A percentile compares a stretch with the other conserved stretches of the same genome.
Evolutionary conservation across 2,888 invertebrate genomes (phyloP).

Genomic region (Arenicola marina): DNA sequence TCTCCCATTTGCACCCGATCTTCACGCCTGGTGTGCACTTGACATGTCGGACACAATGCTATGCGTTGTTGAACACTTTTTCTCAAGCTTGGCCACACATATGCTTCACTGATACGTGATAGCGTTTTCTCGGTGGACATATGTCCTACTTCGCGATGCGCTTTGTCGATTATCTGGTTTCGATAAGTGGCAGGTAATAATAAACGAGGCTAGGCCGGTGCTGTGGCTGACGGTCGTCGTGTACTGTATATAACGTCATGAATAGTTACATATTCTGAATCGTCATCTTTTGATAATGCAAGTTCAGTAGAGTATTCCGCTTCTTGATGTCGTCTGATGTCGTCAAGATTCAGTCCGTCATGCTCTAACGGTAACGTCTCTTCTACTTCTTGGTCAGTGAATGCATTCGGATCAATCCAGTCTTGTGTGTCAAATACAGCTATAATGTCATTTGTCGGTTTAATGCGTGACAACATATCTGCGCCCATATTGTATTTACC

Average conservation of each 20-base stretch:
- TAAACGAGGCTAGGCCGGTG: not conserved
- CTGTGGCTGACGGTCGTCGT: not conserved
- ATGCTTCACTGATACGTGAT: not conserved
- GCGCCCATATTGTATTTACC: not conserved
- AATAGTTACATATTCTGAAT: not conserved
- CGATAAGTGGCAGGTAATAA: not conserved
- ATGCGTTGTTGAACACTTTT: not conserved
- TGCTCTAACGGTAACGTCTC: not conserved
- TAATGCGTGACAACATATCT: constrained; percentile 3
- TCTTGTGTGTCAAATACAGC: not conserved
- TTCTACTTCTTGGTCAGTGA: not conserved
- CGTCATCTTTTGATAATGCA: not conserved
- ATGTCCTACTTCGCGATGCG: not conserved
- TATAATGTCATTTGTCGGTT: not conserved
- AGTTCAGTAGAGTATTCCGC: not conserved
- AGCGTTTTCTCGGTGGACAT: not conserved
- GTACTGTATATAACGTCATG: not conserved
- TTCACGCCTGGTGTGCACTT: not conserved
- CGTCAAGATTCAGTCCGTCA: not conserved
- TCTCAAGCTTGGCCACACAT: constrained; percentile 1
- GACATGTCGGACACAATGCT: not conserved
- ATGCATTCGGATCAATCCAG: not conserved
- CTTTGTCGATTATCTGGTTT: not conserved
- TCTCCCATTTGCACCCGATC: not conserved
- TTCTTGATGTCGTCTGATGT: not conserved